phyloP scores from a whole-genome alignment of 2,888 invertebrate genomes.

The Cheilosia soror region DNA sequence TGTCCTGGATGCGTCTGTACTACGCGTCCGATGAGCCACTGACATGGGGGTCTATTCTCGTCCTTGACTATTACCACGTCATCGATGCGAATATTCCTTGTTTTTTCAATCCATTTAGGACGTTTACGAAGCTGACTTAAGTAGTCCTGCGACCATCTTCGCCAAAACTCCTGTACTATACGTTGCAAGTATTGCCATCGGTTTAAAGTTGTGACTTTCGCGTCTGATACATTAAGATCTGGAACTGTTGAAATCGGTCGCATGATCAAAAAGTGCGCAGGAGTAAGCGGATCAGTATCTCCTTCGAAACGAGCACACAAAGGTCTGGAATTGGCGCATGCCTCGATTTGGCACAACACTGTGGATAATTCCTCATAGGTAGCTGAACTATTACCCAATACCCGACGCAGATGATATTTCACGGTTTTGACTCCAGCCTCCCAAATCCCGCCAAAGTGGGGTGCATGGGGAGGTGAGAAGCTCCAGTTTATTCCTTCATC shows the following conservation, averaged over 20 bases:
- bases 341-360: constrained; percentile 78
- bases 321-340: constrained; percentile 78
- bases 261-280: constrained; percentile 68
- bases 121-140: constrained; percentile 76
- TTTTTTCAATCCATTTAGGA: constrained; percentile 76
- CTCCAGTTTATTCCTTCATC: constrained; percentile 77
- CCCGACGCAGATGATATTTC: constrained; percentile 78
- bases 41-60: constrained; percentile 71
- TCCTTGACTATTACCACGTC: constrained; percentile 77
- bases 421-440: constrained; percentile 79
- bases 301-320: constrained; percentile 74
- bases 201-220: constrained; percentile 8
- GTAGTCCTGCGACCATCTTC: constrained; percentile 77
- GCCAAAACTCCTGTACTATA: constrained; percentile 77
- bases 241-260: constrained; percentile 33
- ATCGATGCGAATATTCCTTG: constrained; percentile 60
- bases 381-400: constrained; percentile 75
- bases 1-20: constrained; percentile 73
- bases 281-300: constrained; percentile 72
- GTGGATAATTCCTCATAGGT: constrained; percentile 79
- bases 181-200: constrained; percentile 78
- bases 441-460: constrained; percentile 80
- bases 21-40: constrained; percentile 77
- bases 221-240: constrained; percentile 15
- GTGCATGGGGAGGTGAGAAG: constrained; percentile 79